phyloP scores from a whole-genome alignment of 1,140 invertebrate genomes.

The Nephila pilipes region DNA sequence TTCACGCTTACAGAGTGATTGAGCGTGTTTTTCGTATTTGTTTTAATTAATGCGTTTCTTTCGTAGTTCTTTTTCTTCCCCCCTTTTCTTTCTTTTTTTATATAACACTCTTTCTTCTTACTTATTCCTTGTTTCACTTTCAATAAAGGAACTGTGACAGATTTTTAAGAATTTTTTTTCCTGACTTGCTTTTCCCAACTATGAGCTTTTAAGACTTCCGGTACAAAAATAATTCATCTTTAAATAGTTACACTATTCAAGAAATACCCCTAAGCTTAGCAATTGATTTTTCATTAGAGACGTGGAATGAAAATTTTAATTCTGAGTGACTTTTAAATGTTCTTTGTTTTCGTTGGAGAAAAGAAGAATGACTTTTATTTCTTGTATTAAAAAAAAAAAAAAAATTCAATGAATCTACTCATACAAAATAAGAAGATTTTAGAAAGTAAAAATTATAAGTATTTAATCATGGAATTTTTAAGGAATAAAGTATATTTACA shows the following conservation, averaged over 20 bases:
- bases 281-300: not conserved
- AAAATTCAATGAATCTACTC: no score
- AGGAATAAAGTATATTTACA: no score
- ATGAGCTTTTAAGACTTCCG: not conserved
- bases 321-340: not conserved
- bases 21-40: constrained; percentile 67
- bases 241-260: not conserved
- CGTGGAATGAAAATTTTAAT: not conserved
- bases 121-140: constrained; percentile 39
- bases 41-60: constrained; percentile 73
- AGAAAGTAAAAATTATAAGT: no score
- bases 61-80: not conserved
- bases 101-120: not conserved
- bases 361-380: no score
- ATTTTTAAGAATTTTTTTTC: not conserved
- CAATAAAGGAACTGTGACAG: not conserved
- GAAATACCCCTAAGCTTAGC: not conserved
- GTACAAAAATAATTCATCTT: not conserved
- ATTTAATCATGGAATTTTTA: no score
- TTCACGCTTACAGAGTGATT: constrained; percentile 66
- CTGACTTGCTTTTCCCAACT: not conserved
- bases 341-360: no score
- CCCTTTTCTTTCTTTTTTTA: not conserved
- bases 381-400: no score
- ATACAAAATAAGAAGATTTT: no score